Evolutionary conservation across 1,140 invertebrate genomes (phyloP).

Genomic region (Andricus grossulariae): DNA sequence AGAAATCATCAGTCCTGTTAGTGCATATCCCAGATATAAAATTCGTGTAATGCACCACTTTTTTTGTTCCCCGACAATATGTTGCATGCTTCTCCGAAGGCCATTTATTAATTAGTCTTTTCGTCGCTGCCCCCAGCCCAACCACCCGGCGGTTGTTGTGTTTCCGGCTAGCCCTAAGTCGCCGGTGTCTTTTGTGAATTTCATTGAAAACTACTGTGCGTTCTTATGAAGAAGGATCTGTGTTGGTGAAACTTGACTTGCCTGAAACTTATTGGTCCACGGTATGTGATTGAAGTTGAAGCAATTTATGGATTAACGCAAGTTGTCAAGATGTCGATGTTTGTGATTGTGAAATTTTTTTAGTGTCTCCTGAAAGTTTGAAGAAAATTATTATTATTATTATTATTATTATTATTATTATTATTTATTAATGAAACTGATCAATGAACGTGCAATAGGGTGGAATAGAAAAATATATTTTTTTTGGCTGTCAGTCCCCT

Average conservation of each 20-base stretch:
- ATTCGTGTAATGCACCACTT: too few species aligned
- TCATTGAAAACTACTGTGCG: background rate
- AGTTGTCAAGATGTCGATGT: background rate
- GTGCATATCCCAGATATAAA: too few species aligned
- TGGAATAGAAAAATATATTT: too few species aligned
- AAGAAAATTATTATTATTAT: too few species aligned
- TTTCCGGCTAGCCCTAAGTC: conserved; percentile 29
- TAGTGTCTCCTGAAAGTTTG: background rate
- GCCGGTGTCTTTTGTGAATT: conserved; percentile 20
- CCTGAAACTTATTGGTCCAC: background rate
- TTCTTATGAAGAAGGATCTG: background rate
- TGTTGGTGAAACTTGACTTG: conserved; percentile 18
- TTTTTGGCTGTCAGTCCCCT: too few species aligned
- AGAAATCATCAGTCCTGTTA: too few species aligned
- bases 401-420: too few species aligned
- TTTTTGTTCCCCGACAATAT: too few species aligned
- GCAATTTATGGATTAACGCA: background rate
- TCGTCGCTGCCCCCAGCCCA: background rate
- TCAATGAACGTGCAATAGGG: too few species aligned
- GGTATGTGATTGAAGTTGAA: background rate
- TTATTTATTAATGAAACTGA: too few species aligned
- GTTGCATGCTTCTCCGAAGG: too few species aligned
- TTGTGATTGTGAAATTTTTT: background rate
- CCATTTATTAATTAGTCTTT: too few species aligned
- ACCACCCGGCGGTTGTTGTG: conserved; percentile 3